These are phyloP conservation scores for Camelus bactrianus DNA, from an alignment of 2,113 vertebrate species.

Conservation along the genomic window DNA sequence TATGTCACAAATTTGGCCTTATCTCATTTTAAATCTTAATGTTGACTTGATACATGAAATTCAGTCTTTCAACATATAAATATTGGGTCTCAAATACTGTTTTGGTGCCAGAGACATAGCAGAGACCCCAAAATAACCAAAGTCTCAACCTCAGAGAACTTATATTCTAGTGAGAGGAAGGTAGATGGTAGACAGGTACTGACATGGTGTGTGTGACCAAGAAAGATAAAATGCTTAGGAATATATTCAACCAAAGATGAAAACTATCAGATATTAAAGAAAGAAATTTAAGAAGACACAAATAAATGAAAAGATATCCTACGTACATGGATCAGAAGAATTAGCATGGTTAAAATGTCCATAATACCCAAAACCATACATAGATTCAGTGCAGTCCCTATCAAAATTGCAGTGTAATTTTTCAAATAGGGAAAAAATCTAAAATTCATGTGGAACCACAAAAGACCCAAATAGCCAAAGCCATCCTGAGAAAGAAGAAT, in stretches of 20 bases:
- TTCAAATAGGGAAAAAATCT: not conserved
- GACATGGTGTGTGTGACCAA: not conserved
- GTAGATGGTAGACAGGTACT: not conserved
- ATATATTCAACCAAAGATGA: not conserved
- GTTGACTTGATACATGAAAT: not conserved
- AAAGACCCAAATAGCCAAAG: not conserved
- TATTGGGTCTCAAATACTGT: not conserved
- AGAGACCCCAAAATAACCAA: not conserved
- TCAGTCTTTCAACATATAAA: not conserved
- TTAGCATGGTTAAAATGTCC: not conserved
- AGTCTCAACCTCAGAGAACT: not conserved
- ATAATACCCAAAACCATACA: not conserved
- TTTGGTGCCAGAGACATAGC: not conserved
- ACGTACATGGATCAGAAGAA: not conserved
- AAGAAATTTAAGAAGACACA: not conserved
- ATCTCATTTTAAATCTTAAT: not conserved
- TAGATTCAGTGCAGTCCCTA: not conserved
- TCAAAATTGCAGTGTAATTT: not conserved
- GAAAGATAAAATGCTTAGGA: not conserved
- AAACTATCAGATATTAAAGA: not conserved
- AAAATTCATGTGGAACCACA: not conserved
- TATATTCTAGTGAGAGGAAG: not conserved
- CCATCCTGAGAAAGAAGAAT: not conserved
- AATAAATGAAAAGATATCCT: not conserved
- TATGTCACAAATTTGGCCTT: not conserved